Evolutionary conservation across 2,888 invertebrate species (phyloP).

Genomic region (Temnothorax unifasciatus): DNA sequence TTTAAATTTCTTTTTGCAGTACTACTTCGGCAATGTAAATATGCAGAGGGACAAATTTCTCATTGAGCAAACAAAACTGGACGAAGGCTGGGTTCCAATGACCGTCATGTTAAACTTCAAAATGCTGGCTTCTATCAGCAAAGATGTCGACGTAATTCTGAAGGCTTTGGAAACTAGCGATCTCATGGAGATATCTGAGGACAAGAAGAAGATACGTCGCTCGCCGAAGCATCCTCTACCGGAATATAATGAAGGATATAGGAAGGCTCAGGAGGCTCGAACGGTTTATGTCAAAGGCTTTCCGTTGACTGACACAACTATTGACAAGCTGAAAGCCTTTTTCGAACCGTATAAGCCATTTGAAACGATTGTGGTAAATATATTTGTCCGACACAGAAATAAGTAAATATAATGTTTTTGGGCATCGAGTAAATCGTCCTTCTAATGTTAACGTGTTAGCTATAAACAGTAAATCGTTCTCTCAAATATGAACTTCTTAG

Average conservation of each 20-base stretch:
- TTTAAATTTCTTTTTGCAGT: constrained; percentile 85
- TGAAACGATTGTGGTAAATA: constrained; percentile 85
- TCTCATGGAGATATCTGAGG: constrained; percentile 89
- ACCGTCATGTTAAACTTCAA: constrained; percentile 95
- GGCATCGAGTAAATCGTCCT: neutral
- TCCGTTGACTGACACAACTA: constrained; percentile 89
- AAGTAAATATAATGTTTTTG: neutral
- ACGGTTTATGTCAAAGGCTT: constrained; percentile 97
- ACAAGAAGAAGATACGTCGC: constrained; percentile 91
- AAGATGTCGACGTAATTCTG: constrained; percentile 90
- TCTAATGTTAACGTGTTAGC: neutral
- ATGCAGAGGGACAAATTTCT: constrained; percentile 97
- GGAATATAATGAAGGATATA: constrained; percentile 93
- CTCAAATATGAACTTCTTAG: neutral
- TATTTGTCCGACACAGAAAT: neutral
- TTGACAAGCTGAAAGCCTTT: constrained; percentile 92
- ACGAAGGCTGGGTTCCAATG: constrained; percentile 97
- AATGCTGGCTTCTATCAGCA: constrained; percentile 91
- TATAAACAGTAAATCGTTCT: neutral
- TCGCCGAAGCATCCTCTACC: constrained; percentile 92
- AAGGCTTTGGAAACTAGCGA: constrained; percentile 92
- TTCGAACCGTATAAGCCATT: constrained; percentile 89
- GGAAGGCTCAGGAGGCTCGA: constrained; percentile 91
- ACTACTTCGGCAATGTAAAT: constrained; percentile 96
- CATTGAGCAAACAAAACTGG: constrained; percentile 93